Evolutionary conservation across 2,797 vertebrate species (phyloP), one percentile per base, ranked within the genome.

Genomic region (Todus mexicanus): DNA sequence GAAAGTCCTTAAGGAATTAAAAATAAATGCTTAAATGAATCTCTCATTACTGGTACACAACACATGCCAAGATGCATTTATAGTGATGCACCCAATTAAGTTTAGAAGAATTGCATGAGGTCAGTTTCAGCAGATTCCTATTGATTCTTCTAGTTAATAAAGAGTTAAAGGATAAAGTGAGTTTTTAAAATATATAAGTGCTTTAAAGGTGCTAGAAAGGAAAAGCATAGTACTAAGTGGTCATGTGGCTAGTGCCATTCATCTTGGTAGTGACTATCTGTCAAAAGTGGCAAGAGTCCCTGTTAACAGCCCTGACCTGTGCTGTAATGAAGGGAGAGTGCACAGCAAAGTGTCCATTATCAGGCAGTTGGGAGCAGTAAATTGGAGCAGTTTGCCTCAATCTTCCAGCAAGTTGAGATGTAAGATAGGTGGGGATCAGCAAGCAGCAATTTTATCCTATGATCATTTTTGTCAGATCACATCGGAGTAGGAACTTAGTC

Each of bases 401-500:
- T 98, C 98, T 98, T 98, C 97, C 97, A 96, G 97, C 98, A 98
- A 98, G 98, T 97, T 98, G 98, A 97, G 98, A 98, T 98, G 97
- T 97, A 97, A 98, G 97, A 98, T 98, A 97, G 97, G 98, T 98
- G 97, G 95, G 96, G 97, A 98, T 98, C 97, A 98, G 97, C 97
- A 94, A 98, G 98, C 97, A 97, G 97, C 97, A 97, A 97, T 98
- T 98, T 98, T 97, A 98, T 98, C 97, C 96, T 97, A 98, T 98
- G 98, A 99, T 98, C 98, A 98, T 98, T 98, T 97, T 98, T 98
- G 98, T 98, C 99, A 98, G 98, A 99, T 98, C 93, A 48, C 96
- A 98, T 98, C 97, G 97, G 98, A 98, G 97, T 96, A 95, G 96
- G 94, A 97, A 98, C 97, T 97, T 97, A 97, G 96, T 97, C 97